Percentiles rank a stretch among this genome's conserved stretches.
These are phyloP conservation scores for Callyntrura guangdongensis DNA, from an alignment of 2,888 invertebrate species.

Conservation along the genomic window DNA sequence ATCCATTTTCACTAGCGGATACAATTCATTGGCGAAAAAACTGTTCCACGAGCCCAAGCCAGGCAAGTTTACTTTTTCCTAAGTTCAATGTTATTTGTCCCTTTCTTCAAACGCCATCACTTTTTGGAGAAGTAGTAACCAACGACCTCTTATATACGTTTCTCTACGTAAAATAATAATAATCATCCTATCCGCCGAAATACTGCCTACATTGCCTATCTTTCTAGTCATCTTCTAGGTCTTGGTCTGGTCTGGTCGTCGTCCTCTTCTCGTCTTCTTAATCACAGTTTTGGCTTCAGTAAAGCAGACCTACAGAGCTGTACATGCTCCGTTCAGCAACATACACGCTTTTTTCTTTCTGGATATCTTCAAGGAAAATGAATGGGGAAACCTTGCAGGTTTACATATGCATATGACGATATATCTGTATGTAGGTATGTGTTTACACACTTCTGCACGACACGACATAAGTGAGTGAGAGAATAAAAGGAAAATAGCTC, in stretches of 20 bases:
- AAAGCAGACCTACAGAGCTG: not conserved
- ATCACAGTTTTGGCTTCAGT: conserved; percentile 2
- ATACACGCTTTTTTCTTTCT: no score
- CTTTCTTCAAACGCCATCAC: not conserved
- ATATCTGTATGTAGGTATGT: not conserved
- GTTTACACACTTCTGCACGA: not conserved
- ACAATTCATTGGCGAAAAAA: not conserved
- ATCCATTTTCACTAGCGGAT: conserved; percentile 21
- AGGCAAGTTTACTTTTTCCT: conserved; percentile 1
- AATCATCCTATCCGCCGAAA: not conserved
- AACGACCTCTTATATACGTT: not conserved
- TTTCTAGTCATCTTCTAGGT: not conserved
- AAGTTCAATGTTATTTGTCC: not conserved
- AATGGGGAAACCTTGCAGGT: not conserved
- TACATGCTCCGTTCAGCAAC: not conserved
- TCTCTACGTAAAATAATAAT: conserved; percentile 5
- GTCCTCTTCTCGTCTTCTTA: conserved; percentile 15
- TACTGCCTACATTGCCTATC: not conserved
- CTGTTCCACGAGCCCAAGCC: conserved; percentile 3
- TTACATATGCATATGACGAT: not conserved
- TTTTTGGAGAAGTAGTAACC: no score
- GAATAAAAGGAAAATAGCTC: conserved; percentile 30
- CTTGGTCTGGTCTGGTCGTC: not conserved
- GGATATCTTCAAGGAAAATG: not conserved
- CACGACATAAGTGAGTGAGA: not conserved